A percentile compares a stretch with the other conserved stretches of the same genome.
Conservation (phyloP, 2,113 vertebrate genomes). For the Lamprologus lemairii region DNA sequence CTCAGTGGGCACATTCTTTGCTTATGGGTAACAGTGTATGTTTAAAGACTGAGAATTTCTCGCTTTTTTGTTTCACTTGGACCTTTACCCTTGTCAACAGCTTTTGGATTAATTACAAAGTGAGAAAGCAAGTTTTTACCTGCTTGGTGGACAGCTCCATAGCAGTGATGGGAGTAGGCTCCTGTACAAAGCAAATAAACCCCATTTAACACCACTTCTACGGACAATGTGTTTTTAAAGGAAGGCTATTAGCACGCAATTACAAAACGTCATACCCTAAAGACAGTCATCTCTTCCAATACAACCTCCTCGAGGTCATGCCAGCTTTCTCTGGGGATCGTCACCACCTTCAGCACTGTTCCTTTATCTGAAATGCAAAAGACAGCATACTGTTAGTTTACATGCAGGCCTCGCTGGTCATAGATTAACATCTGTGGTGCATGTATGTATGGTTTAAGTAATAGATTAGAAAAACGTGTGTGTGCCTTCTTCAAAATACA, state of each 20-base stretch:
- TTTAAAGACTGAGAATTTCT: neutral
- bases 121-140: constrained; percentile 64
- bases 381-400: neutral
- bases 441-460: neutral
- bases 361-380: constrained; percentile 80
- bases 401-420: neutral
- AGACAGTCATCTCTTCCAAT: constrained; percentile 95
- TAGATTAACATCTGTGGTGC: neutral
- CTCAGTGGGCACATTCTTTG: neutral
- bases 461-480: neutral
- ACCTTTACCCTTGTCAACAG: neutral
- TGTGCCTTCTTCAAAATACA: neutral
- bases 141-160: constrained; percentile 98
- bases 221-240: neutral
- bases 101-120: neutral
- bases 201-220: neutral
- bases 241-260: neutral
- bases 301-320: constrained; percentile 96
- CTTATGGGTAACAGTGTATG: neutral
- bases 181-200: constrained; percentile 69
- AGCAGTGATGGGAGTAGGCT: constrained; percentile 86
- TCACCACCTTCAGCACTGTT: constrained; percentile 96
- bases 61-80: neutral
- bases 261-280: constrained; percentile 75
- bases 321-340: constrained; percentile 96